Base-by-base conservation (phyloP, 2,113 vertebrate genomes). In the Empidonax traillii region DNA sequence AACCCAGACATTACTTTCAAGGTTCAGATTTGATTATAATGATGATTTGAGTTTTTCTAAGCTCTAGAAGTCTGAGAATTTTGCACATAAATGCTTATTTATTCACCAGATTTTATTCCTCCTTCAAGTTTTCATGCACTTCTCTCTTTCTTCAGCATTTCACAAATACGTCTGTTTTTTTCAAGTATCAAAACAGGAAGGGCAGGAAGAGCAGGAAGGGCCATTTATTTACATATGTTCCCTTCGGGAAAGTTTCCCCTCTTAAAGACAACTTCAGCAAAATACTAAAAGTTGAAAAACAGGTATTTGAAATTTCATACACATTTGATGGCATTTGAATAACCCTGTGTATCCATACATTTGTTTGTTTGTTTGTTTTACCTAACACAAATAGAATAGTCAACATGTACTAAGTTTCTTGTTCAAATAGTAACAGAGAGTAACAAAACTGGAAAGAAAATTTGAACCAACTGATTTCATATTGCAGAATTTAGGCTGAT, bases 151-250 rank as follows among this genome's bases (percentile, higher is more conserved):
- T 6, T 51, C 17, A 37, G 14, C 14, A 66, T 49, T 77, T 82
- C 31, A 35, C 28, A 67, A 44, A 30, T 63, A 79, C 49, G 3
- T 5, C 8, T 49, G 11, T 10, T 51, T 30, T 12, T 55, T 67
- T 72, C 39, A 73, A 7, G 6, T 17, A 33, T 35, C 15, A 85
- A 66, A 37, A 49, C 0, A 8, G 15, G n/a, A 74, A 66, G 18
- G 5, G 8, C 3, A 35, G 35, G 35, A 35, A 49, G 23, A 87
- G 21, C 0, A 8, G 15, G n/a, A 74, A 66, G 18, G 5, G 8
- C 3, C 4, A 19, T 73, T 73, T 73, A 7, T 69, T 65, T 62
- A 28, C 6, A 8, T 23, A 4, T 43, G 6, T 35, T 85, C 23
- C 49, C 7, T 66, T 24, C 59, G 77, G 61, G 8, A 24, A 85